phyloP scores from a whole-genome alignment of 2,888 invertebrate species.

The Crepidodera aurea region DNA sequence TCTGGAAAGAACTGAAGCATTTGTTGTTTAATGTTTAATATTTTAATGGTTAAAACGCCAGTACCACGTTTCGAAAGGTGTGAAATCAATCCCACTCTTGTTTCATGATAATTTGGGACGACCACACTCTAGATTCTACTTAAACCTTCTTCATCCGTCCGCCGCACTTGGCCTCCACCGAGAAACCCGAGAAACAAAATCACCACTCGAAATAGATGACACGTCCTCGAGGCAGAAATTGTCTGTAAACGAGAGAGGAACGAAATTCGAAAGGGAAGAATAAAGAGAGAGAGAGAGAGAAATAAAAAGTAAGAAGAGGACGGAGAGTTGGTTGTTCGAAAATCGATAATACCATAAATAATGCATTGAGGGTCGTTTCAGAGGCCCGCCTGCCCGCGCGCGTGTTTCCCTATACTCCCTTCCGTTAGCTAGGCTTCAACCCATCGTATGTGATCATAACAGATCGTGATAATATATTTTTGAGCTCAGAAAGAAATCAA shows the following conservation, averaged over 20 bases:
- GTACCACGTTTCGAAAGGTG: too few relatives aligned
- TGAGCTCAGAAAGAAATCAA: neutral
- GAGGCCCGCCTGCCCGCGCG: conserved; percentile 32
- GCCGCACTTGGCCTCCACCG: neutral
- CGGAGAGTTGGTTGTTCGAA: conserved; percentile 44
- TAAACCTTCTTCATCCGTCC: neutral
- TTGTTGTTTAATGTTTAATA: too few relatives aligned
- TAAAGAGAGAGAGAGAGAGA: conserved; percentile 25
- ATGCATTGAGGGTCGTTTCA: conserved; percentile 47
- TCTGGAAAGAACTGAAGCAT: too few relatives aligned
- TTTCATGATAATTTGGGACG: too few relatives aligned
- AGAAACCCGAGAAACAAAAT: conserved; percentile 18
- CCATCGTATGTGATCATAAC: conserved; percentile 19
- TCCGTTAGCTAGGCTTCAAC: neutral
- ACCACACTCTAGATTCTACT: too few relatives aligned
- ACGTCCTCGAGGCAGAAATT: conserved; percentile 22
- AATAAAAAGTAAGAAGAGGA: conserved; percentile 25
- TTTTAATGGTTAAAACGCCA: too few relatives aligned
- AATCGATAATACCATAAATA: conserved; percentile 55
- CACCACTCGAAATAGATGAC: conserved; percentile 27
- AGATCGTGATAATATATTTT: conserved; percentile 4
- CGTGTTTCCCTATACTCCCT: conserved; percentile 20
- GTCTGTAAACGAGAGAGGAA: conserved; percentile 18
- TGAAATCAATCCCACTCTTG: too few relatives aligned
- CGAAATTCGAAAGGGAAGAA: conserved; percentile 9